These are phyloP conservation scores for Triops cancriformis DNA, from an alignment of 1,140 invertebrate species.

Conservation along the genomic window DNA sequence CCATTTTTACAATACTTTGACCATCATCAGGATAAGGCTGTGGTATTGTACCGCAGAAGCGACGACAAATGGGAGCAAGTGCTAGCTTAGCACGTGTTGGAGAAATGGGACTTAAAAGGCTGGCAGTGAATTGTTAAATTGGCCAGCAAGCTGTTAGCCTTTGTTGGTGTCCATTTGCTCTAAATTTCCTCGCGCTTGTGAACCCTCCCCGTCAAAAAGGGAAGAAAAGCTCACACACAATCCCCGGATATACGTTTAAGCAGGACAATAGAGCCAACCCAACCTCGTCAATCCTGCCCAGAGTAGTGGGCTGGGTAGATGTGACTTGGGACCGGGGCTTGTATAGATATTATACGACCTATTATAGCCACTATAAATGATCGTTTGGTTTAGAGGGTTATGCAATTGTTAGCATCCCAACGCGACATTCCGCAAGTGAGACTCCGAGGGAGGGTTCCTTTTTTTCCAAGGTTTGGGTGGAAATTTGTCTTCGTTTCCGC, in stretches of 20 bases:
- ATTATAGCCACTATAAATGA: neutral
- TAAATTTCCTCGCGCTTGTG: neutral
- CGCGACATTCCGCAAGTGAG: neutral
- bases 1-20: neutral
- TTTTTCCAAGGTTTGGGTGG: neutral
- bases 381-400: slow-evolving; percentile 6
- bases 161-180: slow-evolving; percentile 9
- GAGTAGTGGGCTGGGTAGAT: neutral
- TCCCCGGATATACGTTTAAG: neutral
- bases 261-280: neutral
- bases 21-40: neutral
- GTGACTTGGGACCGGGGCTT: neutral
- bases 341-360: neutral
- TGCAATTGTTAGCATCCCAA: neutral
- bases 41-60: neutral
- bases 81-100: neutral
- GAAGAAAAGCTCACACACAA: neutral
- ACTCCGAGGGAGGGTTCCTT: neutral
- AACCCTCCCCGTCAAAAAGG: neutral
- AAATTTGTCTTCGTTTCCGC: neutral
- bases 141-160: neutral
- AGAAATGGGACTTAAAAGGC: neutral
- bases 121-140: neutral
- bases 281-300: neutral
- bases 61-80: neutral